These are phyloP conservation scores for Heteropelma amictum DNA, from an alignment of 2,888 invertebrate species.

Conservation along the genomic window DNA sequence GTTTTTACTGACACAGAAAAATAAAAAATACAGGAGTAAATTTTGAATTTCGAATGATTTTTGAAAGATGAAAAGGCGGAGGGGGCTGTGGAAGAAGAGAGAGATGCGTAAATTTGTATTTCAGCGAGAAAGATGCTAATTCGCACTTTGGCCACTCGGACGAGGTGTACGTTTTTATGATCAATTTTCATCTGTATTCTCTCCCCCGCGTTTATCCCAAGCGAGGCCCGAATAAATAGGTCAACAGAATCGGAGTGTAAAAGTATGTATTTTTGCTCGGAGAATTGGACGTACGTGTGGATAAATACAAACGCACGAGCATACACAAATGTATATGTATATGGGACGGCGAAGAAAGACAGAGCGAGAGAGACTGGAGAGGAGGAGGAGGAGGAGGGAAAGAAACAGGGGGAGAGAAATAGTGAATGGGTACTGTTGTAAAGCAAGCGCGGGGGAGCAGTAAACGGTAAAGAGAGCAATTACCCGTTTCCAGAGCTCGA, in stretches of 20 bases:
- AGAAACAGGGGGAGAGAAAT: constrained; percentile 12
- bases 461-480: constrained; percentile 54
- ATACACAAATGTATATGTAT: not conserved
- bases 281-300: constrained; percentile 56
- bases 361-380: not conserved
- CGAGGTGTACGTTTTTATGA: constrained; percentile 38
- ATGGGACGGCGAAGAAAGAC: too few species aligned
- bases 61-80: too few species aligned
- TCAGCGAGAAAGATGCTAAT: too few species aligned
- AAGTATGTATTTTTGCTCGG: constrained; percentile 48
- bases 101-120: too few species aligned
- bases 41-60: too few species aligned
- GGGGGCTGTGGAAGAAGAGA: too few species aligned
- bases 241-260: constrained; percentile 51
- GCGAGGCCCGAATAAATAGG: constrained; percentile 44
- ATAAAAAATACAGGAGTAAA: too few species aligned
- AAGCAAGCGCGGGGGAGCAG: constrained; percentile 28
- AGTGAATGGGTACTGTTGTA: constrained; percentile 23
- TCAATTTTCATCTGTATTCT: constrained; percentile 28
- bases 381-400: constrained; percentile 12
- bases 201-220: not conserved
- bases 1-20: too few species aligned
- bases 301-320: constrained; percentile 59
- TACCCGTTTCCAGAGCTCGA: constrained; percentile 44
- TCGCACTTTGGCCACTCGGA: constrained; percentile 30